These are phyloP conservation scores for Patella pellucida DNA, from an alignment of 2,888 invertebrate genomes.

Conservation along the genomic window DNA sequence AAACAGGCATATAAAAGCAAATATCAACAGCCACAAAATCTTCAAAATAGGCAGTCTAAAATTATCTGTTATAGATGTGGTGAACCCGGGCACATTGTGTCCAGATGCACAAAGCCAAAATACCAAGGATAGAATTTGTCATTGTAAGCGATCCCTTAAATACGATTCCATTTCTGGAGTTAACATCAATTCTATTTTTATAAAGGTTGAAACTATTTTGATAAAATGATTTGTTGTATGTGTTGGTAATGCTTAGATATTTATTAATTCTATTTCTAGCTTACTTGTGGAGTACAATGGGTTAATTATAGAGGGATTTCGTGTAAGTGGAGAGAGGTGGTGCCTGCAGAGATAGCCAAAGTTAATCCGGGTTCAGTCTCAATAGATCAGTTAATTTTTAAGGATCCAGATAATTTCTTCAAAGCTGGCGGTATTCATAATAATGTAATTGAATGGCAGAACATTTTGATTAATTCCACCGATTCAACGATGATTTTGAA, in stretches of 20 bases:
- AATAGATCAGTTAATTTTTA: background rate
- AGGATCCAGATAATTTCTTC: background rate
- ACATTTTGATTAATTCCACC: background rate
- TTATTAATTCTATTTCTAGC: background rate
- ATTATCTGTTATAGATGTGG: no score
- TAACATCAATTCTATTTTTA: no score
- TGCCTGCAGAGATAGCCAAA: background rate
- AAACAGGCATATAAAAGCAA: no score
- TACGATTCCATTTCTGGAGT: no score
- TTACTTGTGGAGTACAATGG: background rate
- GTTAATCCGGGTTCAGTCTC: background rate
- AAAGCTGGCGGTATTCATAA: background rate
- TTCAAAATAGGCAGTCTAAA: no score
- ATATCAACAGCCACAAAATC: no score
- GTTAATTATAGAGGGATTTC: background rate
- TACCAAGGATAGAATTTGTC: no score
- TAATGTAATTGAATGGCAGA: background rate
- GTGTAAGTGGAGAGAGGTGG: background rate
- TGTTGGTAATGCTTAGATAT: no score
- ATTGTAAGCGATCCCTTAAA: no score
- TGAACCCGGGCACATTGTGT: background rate
- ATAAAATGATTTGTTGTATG: no score
- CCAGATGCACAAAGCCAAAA: background rate
- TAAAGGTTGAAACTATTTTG: no score
- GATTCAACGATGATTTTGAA: background rate